Evolutionary conservation across 2,797 vertebrate species (phyloP).

Genomic region (Chromis chromis): DNA sequence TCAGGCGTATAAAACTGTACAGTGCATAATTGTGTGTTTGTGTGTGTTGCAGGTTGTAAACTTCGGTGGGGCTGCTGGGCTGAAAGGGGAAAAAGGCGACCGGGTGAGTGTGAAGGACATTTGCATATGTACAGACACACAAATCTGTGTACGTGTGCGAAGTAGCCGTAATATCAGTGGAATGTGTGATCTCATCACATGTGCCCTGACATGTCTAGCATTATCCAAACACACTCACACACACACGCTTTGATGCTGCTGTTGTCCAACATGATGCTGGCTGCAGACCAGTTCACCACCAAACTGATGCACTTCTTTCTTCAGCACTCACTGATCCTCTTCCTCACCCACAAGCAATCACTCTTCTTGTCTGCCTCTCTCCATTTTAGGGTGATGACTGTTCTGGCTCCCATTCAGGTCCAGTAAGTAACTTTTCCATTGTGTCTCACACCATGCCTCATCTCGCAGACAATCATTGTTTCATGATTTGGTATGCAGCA

Average conservation of each 20-base stretch:
- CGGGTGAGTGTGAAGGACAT: conserved; percentile 63
- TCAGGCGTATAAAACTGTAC: neutral
- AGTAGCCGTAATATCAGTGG: conserved; percentile 29
- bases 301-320: conserved; percentile 35
- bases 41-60: conserved; percentile 69
- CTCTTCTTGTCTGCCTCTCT: conserved; percentile 33
- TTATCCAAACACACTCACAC: neutral
- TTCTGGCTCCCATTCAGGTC: conserved; percentile 71
- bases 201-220: conserved; percentile 50
- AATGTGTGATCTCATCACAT: conserved; percentile 59
- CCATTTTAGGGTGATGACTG: conserved; percentile 74
- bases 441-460: conserved; percentile 2
- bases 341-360: conserved; percentile 39
- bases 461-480: conserved; percentile 39
- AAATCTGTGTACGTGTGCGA: neutral
- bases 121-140: neutral
- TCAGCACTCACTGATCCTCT: conserved; percentile 25
- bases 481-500: conserved; percentile 50
- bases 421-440: conserved; percentile 74
- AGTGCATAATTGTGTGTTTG: conserved; percentile 30
- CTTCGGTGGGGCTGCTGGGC: conserved; percentile 27
- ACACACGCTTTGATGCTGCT: neutral
- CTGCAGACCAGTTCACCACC: conserved; percentile 36
- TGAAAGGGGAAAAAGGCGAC: conserved; percentile 78
- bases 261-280: conserved; percentile 30